Evolutionary conservation across 2,888 invertebrate genomes (phyloP), one percentile per base, ranked within the genome.

Genomic region (Pseudococcus longispinus): DNA sequence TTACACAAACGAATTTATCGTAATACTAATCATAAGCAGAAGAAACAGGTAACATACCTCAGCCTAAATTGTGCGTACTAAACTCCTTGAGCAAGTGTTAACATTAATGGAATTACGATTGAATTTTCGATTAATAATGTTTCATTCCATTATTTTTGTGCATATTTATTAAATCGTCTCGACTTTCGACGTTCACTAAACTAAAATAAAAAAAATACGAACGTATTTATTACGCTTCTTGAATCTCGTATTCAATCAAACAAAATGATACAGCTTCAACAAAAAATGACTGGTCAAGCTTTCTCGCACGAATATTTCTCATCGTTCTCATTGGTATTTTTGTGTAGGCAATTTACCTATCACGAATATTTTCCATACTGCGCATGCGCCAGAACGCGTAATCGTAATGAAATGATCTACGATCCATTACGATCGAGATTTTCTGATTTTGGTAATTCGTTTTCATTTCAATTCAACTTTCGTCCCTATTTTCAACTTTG

Each of bases 31-130:
- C 60, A 60, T 60, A 29, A 70, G 29, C 29, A 70, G 29, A 80
- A 80, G 77, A 80, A 80, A 60, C 60, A 60, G 60, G 60, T 20
- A 42, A 80, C 77, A 42, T 80, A 80, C 77, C 77, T 80, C 77
- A 42, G 77, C 77, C 42, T 42, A 80, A 42, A 80, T 42, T 37
- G 74, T 37, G 42, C 42, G 42, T 80, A 20, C 23, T 80, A 42
- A 80, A 80, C 29, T 74, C 37, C 32, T 80, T 80, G 77, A 29
- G 77, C 77, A 42, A 20, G 4, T 80, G 32, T 74, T n/a, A 74
- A 32, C 74, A 74, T 74, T 26, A 20, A 80, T 42, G 26, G 20
- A 80, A 80, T 42, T 42, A 42, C 2, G 26, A 8, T 20, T 37
- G 4, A 32, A 2, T 8, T 32, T n/a, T 37, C n/a, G 26, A 29